Evolutionary conservation across 1,140 invertebrate genomes (phyloP).

Genomic region (Bombyx mandarina): DNA sequence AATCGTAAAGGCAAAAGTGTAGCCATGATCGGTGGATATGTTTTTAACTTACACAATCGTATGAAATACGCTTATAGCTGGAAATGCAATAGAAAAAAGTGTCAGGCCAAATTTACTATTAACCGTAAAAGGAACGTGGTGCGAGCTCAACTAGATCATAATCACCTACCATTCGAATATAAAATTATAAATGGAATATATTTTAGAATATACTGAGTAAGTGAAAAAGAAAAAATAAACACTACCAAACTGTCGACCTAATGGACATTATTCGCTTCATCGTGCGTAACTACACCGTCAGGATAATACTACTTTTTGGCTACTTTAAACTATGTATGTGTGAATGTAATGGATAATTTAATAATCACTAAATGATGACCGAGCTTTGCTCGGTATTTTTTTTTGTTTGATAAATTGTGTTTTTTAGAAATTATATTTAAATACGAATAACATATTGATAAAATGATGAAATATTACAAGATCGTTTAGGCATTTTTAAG

Average conservation of each 20-base stretch:
- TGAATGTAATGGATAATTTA: too few relatives aligned
- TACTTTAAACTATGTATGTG: too few relatives aligned
- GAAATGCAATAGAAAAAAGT: slow-evolving; percentile 2
- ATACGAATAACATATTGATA: too few relatives aligned
- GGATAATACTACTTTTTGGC: too few relatives aligned
- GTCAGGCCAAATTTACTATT: background rate
- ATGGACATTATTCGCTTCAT: too few relatives aligned
- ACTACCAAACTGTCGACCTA: background rate
- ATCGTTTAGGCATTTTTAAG: too few relatives aligned
- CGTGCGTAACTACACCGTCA: too few relatives aligned
- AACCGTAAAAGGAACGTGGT: background rate
- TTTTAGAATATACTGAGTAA: background rate
- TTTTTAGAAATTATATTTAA: too few relatives aligned
- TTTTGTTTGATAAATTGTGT: too few relatives aligned
- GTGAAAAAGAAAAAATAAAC: background rate
- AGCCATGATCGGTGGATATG: background rate
- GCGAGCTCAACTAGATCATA: slow-evolving; percentile 6
- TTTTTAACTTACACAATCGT: background rate
- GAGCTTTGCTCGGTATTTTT: too few relatives aligned
- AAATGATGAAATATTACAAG: too few relatives aligned
- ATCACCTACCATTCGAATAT: slow-evolving; percentile 9
- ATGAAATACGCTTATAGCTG: background rate
- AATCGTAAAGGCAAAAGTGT: background rate
- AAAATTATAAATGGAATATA: slow-evolving; percentile 9
- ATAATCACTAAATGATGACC: too few relatives aligned